Conservation (phyloP, 2,113 vertebrate genomes). For the Macrotis lagotis region DNA sequence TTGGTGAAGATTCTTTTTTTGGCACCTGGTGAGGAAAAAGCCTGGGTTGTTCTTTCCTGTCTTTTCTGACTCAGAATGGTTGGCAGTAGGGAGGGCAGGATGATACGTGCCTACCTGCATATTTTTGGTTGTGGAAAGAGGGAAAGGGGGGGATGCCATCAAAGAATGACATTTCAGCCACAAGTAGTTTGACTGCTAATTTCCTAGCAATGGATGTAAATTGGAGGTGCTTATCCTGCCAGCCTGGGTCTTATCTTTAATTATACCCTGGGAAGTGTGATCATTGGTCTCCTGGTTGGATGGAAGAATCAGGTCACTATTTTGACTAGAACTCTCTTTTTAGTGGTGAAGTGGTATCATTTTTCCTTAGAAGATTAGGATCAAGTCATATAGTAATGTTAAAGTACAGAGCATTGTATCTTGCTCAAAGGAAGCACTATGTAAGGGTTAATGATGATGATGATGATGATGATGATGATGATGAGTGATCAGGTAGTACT, state of each 20-base stretch:
- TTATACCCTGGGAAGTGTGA: neutral
- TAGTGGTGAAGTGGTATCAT: neutral
- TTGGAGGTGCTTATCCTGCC: neutral
- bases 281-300: neutral
- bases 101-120: neutral
- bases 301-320: neutral
- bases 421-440: neutral
- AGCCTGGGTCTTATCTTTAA: conserved; percentile 17
- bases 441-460: neutral
- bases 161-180: conserved; percentile 58
- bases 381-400: neutral
- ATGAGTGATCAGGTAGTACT: neutral
- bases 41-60: neutral
- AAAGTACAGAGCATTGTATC: neutral
- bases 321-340: neutral
- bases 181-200: conserved; percentile 4
- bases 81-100: neutral
- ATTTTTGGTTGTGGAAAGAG: conserved; percentile 1
- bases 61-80: neutral
- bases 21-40: neutral
- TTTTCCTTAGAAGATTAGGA: neutral
- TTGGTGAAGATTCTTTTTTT: neutral
- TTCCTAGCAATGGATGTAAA: conserved; percentile 38
- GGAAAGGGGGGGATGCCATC: neutral
- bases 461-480: too few species aligned